Conservation (phyloP, 2,888 invertebrate genomes). For the Leptarthrus brevirostris region DNA sequence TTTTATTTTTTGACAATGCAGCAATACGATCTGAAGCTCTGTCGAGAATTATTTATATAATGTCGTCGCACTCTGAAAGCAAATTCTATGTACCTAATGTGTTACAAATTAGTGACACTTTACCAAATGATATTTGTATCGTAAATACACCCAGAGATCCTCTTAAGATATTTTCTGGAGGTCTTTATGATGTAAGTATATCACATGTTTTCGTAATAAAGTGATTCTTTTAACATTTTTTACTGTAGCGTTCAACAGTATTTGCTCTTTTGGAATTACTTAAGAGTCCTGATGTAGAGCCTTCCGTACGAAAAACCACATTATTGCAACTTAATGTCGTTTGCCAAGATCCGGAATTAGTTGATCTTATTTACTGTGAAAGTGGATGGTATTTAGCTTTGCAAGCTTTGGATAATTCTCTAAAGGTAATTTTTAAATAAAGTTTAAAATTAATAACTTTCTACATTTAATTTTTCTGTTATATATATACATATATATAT, state of each 20-base stretch:
- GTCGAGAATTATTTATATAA: conserved; percentile 58
- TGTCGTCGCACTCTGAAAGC: conserved; percentile 56
- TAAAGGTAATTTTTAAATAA: conserved; percentile 54
- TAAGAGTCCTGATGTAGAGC: conserved; percentile 59
- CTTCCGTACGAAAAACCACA: conserved; percentile 62
- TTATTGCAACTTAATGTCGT: conserved; percentile 62
- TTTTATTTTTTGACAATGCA: conserved; percentile 59
- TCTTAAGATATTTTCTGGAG: conserved; percentile 58
- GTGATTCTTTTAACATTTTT: not conserved
- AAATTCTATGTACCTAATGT: conserved; percentile 58
- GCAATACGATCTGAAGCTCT: conserved; percentile 59
- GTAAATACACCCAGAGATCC: conserved; percentile 57
- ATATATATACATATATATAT: too few species aligned
- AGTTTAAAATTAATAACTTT: not conserved
- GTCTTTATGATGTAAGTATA: conserved; percentile 55
- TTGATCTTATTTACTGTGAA: conserved; percentile 57
- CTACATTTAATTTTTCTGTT: too few species aligned
- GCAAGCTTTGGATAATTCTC: conserved; percentile 58
- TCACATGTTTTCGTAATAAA: not conserved
- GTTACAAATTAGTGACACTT: conserved; percentile 57
- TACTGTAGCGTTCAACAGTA: conserved; percentile 44
- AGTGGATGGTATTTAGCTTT: conserved; percentile 58
- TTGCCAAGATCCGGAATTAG: conserved; percentile 59
- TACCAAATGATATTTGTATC: conserved; percentile 60
- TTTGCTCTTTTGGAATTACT: conserved; percentile 60